These are phyloP conservation scores for Elanus axillaris DNA, from an alignment of 2,113 vertebrate species.

Conservation along the genomic window DNA sequence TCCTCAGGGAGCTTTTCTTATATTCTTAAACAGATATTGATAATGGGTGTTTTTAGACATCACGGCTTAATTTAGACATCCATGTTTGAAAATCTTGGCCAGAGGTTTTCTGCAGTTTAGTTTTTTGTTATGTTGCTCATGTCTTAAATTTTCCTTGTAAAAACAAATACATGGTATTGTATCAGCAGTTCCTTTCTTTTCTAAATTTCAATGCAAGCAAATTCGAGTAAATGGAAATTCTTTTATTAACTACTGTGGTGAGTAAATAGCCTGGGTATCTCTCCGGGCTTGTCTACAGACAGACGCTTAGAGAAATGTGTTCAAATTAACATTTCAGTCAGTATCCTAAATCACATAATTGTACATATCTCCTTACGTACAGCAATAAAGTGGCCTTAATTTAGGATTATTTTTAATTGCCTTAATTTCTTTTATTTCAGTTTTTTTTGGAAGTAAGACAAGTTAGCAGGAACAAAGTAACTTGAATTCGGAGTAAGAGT, in stretches of 20 bases:
- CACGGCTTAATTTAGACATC: background rate
- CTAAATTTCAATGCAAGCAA: background rate
- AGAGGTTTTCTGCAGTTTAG: background rate
- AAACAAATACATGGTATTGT: background rate
- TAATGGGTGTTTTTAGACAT: background rate
- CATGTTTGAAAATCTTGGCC: background rate
- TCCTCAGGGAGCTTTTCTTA: background rate
- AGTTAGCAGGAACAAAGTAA: background rate
- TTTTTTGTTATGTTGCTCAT: background rate
- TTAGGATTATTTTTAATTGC: background rate
- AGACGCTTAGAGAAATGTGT: background rate
- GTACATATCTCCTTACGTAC: background rate
- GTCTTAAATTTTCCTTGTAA: background rate
- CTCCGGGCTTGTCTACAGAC: background rate
- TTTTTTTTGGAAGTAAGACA: background rate
- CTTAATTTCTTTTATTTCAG: background rate
- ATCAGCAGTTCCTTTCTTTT: background rate
- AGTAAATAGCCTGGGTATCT: background rate
- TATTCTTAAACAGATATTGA: background rate
- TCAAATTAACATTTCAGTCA: background rate
- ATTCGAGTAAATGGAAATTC: background rate
- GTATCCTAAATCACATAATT: background rate
- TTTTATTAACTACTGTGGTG: background rate
- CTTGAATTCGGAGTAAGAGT: background rate
- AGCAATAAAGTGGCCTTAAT: background rate